phyloP scores from a whole-genome alignment of 92 coral and sea anemone genomes.

The Siderastrea siderea region DNA sequence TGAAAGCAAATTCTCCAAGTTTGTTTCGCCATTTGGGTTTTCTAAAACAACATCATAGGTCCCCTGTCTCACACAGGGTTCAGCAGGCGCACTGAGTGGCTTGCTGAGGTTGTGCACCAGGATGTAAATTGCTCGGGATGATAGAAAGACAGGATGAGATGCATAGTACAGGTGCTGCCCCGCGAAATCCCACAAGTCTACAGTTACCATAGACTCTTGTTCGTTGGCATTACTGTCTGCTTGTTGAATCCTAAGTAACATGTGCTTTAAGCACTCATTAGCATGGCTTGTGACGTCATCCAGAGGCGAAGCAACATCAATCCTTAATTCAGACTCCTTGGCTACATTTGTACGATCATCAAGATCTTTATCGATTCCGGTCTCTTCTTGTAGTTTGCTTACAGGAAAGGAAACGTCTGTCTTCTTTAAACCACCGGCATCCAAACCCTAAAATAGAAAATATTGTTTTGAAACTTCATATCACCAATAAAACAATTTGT shows the following conservation, averaged over 20 bases:
- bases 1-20: background rate
- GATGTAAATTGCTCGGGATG: too few relatives aligned
- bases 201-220: background rate
- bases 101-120: background rate
- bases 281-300: conserved; percentile 1
- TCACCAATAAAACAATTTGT: background rate
- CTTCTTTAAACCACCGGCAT: background rate
- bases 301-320: background rate
- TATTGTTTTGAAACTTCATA: background rate
- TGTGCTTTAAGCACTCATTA: background rate
- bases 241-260: background rate
- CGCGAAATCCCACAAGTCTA: conserved; percentile 54
- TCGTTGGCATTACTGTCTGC: background rate
- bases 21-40: too few relatives aligned
- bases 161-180: too few relatives aligned
- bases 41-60: background rate
- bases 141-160: too few relatives aligned
- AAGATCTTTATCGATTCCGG: background rate
- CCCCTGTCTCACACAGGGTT: conserved; percentile 53
- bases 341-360: background rate
- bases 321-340: background rate
- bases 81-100: conserved; percentile 35
- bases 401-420: background rate
- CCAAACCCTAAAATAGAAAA: background rate
- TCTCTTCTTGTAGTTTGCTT: background rate